These are phyloP conservation scores for Pelosia muscerda DNA, from an alignment of 2,888 invertebrate genomes.

Conservation along the genomic window DNA sequence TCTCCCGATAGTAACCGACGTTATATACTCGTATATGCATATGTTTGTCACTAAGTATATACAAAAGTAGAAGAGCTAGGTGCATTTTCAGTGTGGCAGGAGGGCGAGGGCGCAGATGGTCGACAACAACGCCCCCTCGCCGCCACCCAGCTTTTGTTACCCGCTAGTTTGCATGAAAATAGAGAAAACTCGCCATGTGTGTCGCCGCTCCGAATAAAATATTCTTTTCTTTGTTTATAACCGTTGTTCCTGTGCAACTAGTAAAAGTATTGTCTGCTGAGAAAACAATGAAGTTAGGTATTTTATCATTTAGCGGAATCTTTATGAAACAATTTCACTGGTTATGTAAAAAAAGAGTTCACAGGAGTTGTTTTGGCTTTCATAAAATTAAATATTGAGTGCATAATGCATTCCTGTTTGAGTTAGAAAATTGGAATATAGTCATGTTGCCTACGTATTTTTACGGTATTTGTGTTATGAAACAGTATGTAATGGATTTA, in stretches of 20 bases:
- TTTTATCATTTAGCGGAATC: constrained; percentile 58
- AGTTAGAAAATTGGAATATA: constrained; percentile 2
- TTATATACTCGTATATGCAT: neutral
- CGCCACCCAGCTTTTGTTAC: constrained; percentile 73
- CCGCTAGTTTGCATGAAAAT: constrained; percentile 82
- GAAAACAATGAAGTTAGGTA: constrained; percentile 70
- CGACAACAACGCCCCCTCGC: constrained; percentile 55
- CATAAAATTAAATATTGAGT: constrained; percentile 41
- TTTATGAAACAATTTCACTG: constrained; percentile 52
- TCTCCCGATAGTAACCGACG: neutral
- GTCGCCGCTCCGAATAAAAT: constrained; percentile 81
- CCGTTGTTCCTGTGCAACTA: constrained; percentile 73
- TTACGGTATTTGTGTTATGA: neutral
- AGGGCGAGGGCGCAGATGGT: constrained; percentile 69
- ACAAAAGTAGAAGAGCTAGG: constrained; percentile 36
- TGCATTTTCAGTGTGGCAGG: constrained; percentile 70
- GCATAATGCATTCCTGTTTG: constrained; percentile 45
- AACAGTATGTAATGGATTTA: neutral
- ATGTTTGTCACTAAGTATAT: constrained; percentile 20
- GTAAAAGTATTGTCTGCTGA: constrained; percentile 74
- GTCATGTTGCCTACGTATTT: neutral
- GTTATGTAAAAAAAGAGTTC: constrained; percentile 57
- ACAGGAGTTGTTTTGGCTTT: constrained; percentile 40
- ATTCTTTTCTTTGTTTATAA: constrained; percentile 78
- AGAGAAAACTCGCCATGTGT: constrained; percentile 80